A percentile compares a stretch with the other conserved stretches of the same genome.
Conservation (phyloP, 92 coral and sea anemone species). For the Heliopora coerulea region DNA sequence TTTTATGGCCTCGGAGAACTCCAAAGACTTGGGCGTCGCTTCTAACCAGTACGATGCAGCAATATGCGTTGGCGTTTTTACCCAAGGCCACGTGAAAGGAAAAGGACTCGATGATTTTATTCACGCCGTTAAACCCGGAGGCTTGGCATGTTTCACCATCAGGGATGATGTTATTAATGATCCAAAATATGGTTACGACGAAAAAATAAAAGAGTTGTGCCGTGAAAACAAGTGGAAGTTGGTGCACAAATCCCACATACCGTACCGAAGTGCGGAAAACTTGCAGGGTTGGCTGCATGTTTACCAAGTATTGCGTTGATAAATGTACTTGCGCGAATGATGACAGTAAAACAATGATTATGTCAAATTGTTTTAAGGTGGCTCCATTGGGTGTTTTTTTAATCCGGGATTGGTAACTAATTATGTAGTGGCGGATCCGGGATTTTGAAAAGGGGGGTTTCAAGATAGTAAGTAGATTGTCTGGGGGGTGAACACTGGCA, state of each 20-base stretch:
- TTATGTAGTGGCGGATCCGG: too few species aligned
- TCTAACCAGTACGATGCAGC: slow-evolving; percentile 70
- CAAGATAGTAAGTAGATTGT: too few species aligned
- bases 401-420: too few species aligned
- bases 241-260: slow-evolving; percentile 51
- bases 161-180: slow-evolving; percentile 69
- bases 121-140: slow-evolving; percentile 76
- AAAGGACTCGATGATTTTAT: slow-evolving; percentile 91
- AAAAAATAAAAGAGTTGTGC: slow-evolving; percentile 72
- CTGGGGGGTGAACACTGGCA: too few species aligned
- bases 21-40: slow-evolving; percentile 28
- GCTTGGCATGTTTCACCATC: slow-evolving; percentile 81
- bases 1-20: not conserved
- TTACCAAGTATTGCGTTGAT: slow-evolving; percentile 64
- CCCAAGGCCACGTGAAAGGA: slow-evolving; percentile 68
- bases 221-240: slow-evolving; percentile 66
- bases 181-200: slow-evolving; percentile 62
- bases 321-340: too few species aligned
- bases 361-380: too few species aligned
- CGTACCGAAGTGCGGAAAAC: slow-evolving; percentile 59
- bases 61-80: slow-evolving; percentile 75
- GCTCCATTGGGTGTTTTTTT: too few species aligned
- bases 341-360: too few species aligned
- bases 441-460: too few species aligned
- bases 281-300: slow-evolving; percentile 52